These are phyloP conservation scores for Miltochrista miniata DNA, from an alignment of 2,888 invertebrate genomes.

Conservation along the genomic window DNA sequence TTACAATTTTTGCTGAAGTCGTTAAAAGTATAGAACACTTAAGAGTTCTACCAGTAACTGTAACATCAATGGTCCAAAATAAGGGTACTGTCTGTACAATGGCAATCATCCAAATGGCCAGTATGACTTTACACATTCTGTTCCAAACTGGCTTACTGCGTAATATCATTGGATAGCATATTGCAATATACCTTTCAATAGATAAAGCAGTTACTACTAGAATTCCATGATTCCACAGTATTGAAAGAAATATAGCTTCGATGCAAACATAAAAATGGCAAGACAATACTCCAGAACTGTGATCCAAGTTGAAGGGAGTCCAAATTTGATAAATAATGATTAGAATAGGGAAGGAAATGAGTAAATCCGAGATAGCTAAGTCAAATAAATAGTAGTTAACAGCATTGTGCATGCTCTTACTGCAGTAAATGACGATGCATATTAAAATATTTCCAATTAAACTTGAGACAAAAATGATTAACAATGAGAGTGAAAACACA, in stretches of 20 bases:
- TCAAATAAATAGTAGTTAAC: slow-evolving; percentile 72
- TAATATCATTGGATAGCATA: slow-evolving; percentile 37
- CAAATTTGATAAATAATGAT: slow-evolving; percentile 38
- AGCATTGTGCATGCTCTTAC: slow-evolving; percentile 66
- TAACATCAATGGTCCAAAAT: slow-evolving; percentile 13
- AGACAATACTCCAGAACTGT: not conserved
- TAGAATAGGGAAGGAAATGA: slow-evolving; percentile 58
- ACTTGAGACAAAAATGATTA: slow-evolving; percentile 24
- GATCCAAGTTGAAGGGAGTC: too few species aligned
- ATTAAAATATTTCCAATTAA: slow-evolving; percentile 66
- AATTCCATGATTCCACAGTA: slow-evolving; percentile 37
- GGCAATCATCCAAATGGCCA: slow-evolving; percentile 37
- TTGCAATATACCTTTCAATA: slow-evolving; percentile 39
- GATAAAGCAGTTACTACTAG: slow-evolving; percentile 38
- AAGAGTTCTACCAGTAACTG: slow-evolving; percentile 21
- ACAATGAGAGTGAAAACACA: slow-evolving; percentile 23
- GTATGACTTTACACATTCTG: slow-evolving; percentile 31
- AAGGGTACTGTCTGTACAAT: slow-evolving; percentile 33
- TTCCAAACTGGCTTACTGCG: slow-evolving; percentile 22
- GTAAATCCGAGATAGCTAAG: slow-evolving; percentile 66
- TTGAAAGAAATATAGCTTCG: slow-evolving; percentile 25
- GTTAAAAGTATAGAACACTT: slow-evolving; percentile 25
- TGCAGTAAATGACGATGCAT: slow-evolving; percentile 66
- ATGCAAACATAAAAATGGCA: slow-evolving; percentile 33
- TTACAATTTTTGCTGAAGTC: slow-evolving; percentile 19